Evolutionary conservation across 2,888 invertebrate species (phyloP).

Genomic region (Drosophila ochracea): DNA sequence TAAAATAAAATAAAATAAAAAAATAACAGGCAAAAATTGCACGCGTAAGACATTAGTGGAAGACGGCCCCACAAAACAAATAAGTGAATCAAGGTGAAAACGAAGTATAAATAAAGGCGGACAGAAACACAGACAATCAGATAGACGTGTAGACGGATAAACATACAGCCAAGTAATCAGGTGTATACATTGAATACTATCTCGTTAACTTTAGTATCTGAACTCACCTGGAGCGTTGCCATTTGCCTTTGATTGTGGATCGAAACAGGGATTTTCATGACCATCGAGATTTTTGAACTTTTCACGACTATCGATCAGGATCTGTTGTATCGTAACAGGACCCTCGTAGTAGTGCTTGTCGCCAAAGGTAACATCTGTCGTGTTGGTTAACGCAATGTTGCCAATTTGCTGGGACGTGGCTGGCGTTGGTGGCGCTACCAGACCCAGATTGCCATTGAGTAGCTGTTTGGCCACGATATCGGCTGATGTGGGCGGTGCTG

Average conservation of each 20-base stretch:
- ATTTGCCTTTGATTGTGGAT: constrained; percentile 49
- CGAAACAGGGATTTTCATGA: constrained; percentile 78
- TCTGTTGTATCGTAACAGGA: constrained; percentile 91
- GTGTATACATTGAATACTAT: background rate
- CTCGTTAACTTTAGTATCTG: background rate
- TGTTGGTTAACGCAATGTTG: constrained; percentile 89
- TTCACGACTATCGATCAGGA: constrained; percentile 86
- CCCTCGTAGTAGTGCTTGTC: constrained; percentile 92
- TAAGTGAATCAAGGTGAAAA: constrained; percentile 23
- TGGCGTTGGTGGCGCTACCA: constrained; percentile 45
- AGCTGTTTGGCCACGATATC: constrained; percentile 61
- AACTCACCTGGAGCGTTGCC: constrained; percentile 60
- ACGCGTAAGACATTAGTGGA: constrained; percentile 20
- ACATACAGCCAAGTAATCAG: constrained; percentile 5
- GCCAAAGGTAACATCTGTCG: constrained; percentile 91
- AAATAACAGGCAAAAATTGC: constrained; percentile 1
- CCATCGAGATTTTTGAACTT: constrained; percentile 73
- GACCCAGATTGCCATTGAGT: constrained; percentile 57
- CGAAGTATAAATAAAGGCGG: constrained; percentile 29
- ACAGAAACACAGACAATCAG: background rate
- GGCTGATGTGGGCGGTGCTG: constrained; percentile 20
- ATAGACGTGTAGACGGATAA: background rate
- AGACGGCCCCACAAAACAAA: constrained; percentile 28
- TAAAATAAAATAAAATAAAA: constrained; percentile 1
- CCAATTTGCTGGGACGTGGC: constrained; percentile 86